A percentile compares a stretch with the other conserved stretches of the same genome.
Evolutionary conservation across 2,888 invertebrate species (phyloP).

Genomic region (Noctua fimbriata): DNA sequence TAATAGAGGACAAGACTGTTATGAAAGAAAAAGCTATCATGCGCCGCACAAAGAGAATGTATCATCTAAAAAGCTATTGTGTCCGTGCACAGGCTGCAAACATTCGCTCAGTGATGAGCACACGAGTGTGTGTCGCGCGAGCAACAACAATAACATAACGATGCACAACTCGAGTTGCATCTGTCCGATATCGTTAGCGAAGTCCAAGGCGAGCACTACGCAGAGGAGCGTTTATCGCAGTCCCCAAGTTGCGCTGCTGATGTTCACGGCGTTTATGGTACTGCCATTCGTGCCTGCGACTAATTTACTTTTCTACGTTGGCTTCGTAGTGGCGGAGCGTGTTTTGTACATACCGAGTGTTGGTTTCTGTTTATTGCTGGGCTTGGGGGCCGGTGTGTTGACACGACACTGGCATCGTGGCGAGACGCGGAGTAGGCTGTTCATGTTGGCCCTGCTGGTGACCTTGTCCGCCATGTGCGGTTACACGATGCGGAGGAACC

Average conservation of each 20-base stretch:
- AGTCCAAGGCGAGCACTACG: constrained; percentile 77
- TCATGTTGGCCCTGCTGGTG: constrained; percentile 88
- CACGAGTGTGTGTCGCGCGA: constrained; percentile 92
- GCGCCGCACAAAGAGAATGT: constrained; percentile 82
- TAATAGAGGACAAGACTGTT: constrained; percentile 83
- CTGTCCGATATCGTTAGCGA: constrained; percentile 79
- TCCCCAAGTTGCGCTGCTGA: constrained; percentile 87
- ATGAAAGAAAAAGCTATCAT: constrained; percentile 84
- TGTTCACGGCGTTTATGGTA: constrained; percentile 94
- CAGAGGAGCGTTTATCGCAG: constrained; percentile 81
- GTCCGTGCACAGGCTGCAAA: constrained; percentile 92
- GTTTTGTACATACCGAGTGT: constrained; percentile 99
- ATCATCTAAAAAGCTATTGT: constrained; percentile 84
- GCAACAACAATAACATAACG: constrained; percentile 93
- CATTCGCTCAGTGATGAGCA: constrained; percentile 92
- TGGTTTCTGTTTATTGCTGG: constrained; percentile 97
- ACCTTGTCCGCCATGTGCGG: constrained; percentile 93
- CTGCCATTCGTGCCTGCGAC: constrained; percentile 98
- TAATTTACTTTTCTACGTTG: constrained; percentile 99
- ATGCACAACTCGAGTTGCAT: constrained; percentile 89
- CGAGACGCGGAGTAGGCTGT: constrained; percentile 83
- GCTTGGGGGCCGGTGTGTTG: constrained; percentile 91
- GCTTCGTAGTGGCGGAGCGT: constrained; percentile 99
- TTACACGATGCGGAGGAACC: constrained; percentile 95
- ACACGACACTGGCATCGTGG: constrained; percentile 85